Evolutionary conservation across 2,888 invertebrate species (phyloP), one percentile per base, ranked within the genome.

Genomic region (Leucoptera coffeella): DNA sequence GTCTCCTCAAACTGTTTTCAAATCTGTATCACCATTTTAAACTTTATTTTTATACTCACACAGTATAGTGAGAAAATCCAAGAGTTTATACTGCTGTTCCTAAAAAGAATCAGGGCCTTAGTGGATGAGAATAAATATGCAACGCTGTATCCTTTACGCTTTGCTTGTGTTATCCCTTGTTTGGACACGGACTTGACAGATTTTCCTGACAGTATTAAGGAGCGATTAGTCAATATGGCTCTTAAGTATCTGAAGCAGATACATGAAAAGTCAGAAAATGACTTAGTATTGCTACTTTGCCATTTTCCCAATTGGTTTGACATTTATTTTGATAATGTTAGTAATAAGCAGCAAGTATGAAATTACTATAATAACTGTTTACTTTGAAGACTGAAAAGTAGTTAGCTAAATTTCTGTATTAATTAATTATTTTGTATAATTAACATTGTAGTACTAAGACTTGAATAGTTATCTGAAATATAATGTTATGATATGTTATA

Each of bases 301-400:
- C 67, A 69, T 39, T 67, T 47, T 35, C 55, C 57, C 14, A 39
- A 47, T 12, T 67, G 67, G 67, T 60, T 62, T 41, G 43, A 54
- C 40, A 34, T 56, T 29, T 64, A 56, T 39, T 47, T 42, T 35
- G 17, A 33, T 15, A 14, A 15, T 9, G 13, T n/a, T n/a, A n/a
- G n/a, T n/a, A n/a, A n/a, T n/a, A n/a, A n/a, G n/a, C n/a, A n/a
- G n/a, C n/a, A n/a, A n/a, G n/a, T n/a, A n/a, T n/a, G n/a, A n/a
- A n/a, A n/a, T n/a, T n/a, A n/a, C n/a, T n/a, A n/a, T n/a, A n/a
- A n/a, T n/a, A 26, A n/a, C 4, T 15, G 19, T 19, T 3, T n/a
- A 20, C 20, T 20, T n/a, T 20, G 20, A 20, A 20, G 20, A 20
- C 20, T 20, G 20, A 20, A 20, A 10, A 20, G 20, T 20, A n/a